Evolutionary conservation across 1,140 invertebrate genomes (phyloP), one percentile per base, ranked within the genome.

Genomic region (Melitaea cinxia): DNA sequence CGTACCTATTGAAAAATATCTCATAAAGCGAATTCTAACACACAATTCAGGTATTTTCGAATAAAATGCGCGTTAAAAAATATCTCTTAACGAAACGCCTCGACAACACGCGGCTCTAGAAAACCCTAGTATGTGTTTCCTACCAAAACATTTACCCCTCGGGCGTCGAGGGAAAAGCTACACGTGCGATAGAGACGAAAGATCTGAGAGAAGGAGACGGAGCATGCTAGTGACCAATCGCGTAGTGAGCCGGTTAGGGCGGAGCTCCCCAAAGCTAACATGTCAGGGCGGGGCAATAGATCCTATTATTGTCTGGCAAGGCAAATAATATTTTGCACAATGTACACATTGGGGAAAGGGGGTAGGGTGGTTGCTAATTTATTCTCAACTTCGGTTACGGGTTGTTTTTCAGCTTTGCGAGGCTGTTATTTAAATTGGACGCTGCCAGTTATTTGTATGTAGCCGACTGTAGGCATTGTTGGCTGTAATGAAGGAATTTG

Each of bases 311-410:
- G 82, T 89, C 86, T 83, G 78, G 84, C 83, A 85, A 90, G 80
- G 83, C 88, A 90, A 90, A 90, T 89, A 90, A 90, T 90, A 90
- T 90, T 90, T 88, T 87, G 85, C 83, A 87, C 85, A 89, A 88
- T 90, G 88, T 90, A 90, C 83, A 89, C 88, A 90, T 85, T 88
- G 85, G 83, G 81, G 72, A 82, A 74, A 75, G 68, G 78, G 79
- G 85, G 60, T 45, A 58, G 72, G 81, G 88, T 70, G 78, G 78
- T 75, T 82, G 83, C 88, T 90, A 90, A 90, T 90, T 90, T 85
- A 89, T 89, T 89, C 80, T 80, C 86, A 90, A 90, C 86, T 89
- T 88, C 82, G 88, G 86, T 90, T 88, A 88, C 80, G 80, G 86
- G 80, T 90, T 90, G 88, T 90, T 90, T 90, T 89, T 90, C 86